These are phyloP conservation scores for Alethe castanea DNA, from an alignment of 2,113 vertebrate species.

Conservation along the genomic window DNA sequence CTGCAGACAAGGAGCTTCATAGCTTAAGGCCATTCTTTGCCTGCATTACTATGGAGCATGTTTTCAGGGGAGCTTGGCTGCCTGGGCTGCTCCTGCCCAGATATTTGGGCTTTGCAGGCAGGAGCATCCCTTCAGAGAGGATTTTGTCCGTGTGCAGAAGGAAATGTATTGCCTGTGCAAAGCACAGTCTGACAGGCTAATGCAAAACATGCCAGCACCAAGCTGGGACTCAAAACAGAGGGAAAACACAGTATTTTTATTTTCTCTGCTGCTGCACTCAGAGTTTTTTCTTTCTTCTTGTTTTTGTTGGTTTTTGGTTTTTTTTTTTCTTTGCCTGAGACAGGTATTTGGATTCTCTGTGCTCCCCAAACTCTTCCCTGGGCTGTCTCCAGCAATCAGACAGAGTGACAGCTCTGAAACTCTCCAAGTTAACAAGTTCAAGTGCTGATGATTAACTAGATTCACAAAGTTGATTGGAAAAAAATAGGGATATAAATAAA, in stretches of 20 bases:
- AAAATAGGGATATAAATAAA: constrained; percentile 81
- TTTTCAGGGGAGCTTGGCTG: not conserved
- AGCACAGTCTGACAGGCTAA: constrained; percentile 3
- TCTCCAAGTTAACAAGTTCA: constrained; percentile 70
- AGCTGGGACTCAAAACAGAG: constrained; percentile 58
- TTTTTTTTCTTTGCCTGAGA: not conserved
- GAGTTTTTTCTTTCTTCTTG: not conserved
- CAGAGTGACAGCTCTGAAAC: constrained; percentile 53
- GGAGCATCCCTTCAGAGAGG: not conserved
- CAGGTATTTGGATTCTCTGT: constrained; percentile 15
- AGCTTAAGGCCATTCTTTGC: not conserved
- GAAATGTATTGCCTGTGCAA: constrained; percentile 12
- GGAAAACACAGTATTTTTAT: constrained; percentile 38
- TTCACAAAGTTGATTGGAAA: constrained; percentile 77
- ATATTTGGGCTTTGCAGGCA: not conserved
- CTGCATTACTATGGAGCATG: not conserved
- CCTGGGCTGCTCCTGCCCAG: not conserved
- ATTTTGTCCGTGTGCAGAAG: constrained; percentile 5
- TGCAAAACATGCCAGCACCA: constrained; percentile 59
- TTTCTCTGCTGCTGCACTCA: constrained; percentile 22
- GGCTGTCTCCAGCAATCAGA: constrained; percentile 64
- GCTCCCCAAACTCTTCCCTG: not conserved
- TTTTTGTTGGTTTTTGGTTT: not conserved
- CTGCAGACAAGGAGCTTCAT: not conserved
- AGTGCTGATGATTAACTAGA: constrained; percentile 73